These are phyloP conservation scores for Clarias batrachus DNA, from an alignment of 2,113 vertebrate genomes.

Conservation along the genomic window DNA sequence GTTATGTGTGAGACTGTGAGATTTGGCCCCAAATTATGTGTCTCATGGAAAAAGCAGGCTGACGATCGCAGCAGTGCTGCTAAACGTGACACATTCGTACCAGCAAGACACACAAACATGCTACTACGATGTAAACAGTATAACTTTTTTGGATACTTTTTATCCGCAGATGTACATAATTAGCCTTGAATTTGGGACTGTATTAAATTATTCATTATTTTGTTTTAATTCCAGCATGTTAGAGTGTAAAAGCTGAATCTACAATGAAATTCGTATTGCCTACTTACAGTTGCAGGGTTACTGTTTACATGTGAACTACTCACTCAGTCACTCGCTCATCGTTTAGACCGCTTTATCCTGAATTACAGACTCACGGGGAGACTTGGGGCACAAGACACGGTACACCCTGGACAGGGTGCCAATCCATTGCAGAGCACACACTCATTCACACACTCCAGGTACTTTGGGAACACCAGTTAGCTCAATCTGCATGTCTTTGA, in stretches of 20 bases:
- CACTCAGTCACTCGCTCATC: no score
- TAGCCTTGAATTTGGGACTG: background rate
- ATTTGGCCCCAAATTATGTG: background rate
- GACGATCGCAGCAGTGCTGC: background rate
- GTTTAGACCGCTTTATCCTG: no score
- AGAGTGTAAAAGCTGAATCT: background rate
- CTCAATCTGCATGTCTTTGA: no score
- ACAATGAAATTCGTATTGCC: background rate
- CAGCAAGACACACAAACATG: background rate
- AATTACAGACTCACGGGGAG: no score
- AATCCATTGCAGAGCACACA: no score
- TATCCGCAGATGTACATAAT: background rate
- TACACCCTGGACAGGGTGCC: no score
- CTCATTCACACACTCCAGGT: no score
- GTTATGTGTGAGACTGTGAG: background rate
- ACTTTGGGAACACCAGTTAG: no score
- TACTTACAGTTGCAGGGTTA: background rate
- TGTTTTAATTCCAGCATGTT: background rate
- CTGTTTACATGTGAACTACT: background rate
- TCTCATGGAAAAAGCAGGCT: background rate
- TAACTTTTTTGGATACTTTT: background rate
- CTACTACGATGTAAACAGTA: background rate
- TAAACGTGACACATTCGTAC: background rate
- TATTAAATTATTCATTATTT: background rate
- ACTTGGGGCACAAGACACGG: no score